A percentile compares a stretch with the other conserved stretches of the same genome.
phyloP scores from a whole-genome alignment of 2,113 vertebrate species.

The Phrynosoma platyrhinos region DNA sequence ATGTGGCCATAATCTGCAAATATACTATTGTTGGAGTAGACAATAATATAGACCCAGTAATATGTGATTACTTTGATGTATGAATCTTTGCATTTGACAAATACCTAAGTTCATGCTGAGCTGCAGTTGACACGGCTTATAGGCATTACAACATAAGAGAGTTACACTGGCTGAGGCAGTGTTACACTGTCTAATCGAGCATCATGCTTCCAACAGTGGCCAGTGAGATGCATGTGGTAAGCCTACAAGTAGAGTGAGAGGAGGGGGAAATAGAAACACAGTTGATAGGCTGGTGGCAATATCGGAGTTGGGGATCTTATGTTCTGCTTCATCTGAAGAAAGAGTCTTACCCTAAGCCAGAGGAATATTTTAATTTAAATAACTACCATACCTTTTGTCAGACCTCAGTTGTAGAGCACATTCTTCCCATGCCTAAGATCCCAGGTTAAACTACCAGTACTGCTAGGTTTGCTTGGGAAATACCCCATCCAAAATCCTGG shows the following conservation, averaged over 20 bases:
- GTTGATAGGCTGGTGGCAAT: background rate
- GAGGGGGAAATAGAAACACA: no score
- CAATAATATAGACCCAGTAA: background rate
- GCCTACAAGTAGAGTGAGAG: no score
- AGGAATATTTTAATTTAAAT: background rate
- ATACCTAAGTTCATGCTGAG: background rate
- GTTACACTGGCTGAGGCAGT: background rate
- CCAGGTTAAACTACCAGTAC: background rate
- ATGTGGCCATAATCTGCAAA: background rate
- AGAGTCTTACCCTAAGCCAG: background rate
- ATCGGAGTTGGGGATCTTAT: background rate
- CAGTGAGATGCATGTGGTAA: background rate
- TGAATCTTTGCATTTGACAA: background rate
- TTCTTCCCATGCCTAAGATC: background rate
- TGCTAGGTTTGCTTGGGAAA: no score
- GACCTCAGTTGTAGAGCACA: background rate
- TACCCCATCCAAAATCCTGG: background rate
- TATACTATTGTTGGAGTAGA: background rate
- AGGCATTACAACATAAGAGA: background rate
- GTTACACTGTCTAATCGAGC: background rate
- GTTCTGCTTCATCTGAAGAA: background rate
- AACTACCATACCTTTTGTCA: background rate
- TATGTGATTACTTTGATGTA: background rate
- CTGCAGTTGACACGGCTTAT: no score
- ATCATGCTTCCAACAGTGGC: background rate